Base-by-base conservation (phyloP, 2,113 vertebrate species). In the Pedetes capensis region DNA sequence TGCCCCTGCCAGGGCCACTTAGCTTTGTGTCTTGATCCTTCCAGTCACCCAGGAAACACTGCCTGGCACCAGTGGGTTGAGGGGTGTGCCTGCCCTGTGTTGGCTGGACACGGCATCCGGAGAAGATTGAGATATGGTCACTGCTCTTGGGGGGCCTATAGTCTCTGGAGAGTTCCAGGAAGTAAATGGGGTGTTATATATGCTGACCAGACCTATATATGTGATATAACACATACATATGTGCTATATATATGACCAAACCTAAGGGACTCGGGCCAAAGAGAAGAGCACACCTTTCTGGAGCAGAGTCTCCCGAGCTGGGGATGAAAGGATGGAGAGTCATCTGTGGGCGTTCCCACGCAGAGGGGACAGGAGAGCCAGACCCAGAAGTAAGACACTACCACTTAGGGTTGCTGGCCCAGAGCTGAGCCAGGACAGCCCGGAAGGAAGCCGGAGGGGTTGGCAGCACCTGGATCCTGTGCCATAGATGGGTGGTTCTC, bases 1-100 rank as follows among this genome's bases (percentile, higher is more conserved):
- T 7, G 22, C 4, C 1, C 5, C 63, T n/a, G 5, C 14, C 44
- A 17, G 37, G 44, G 59, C 16, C 3, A 3, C 20, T 13, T 9
- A n/a, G 10, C n/a, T 18, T 55, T 49, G 8, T 27, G 42, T 44
- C 47, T 47, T 59, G 0, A 51, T 47, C 37, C 55, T 47, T 69
- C 42, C n/a, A 55, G n/a, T 57, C 16, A 0, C 34, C 53, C 34
- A 17, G 79, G 20, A 75, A 66, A 79, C 7, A 16, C 14, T 27
- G 51, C 7, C 42, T 8, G 75, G 39, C 9, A 18, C 4, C 44
- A 22, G 23, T 1, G 20, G 44, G 25, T 27, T n/a, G n/a, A n/a
- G n/a, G n/a, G 37, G 23, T 37, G 12, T 17, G 37, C 12, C 8
- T 3, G 22, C 23, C 23, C 34, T 22, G 5, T 53, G 25, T 18